Evolutionary conservation across 2,888 invertebrate species (phyloP).

Genomic region (Subacronicta megacephala): DNA sequence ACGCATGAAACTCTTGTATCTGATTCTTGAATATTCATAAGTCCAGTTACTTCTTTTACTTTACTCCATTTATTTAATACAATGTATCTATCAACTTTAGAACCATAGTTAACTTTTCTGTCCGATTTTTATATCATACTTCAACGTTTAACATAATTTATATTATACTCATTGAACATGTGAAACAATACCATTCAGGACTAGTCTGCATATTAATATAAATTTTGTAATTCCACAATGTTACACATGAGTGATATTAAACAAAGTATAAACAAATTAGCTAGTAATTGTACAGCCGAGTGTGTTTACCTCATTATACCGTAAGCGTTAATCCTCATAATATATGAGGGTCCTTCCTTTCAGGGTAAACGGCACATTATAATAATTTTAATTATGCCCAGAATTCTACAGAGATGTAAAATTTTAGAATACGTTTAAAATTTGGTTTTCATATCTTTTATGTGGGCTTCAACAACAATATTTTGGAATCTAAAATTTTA

Average conservation of each 20-base stretch:
- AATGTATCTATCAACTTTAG: too few relatives aligned
- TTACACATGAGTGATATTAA: conserved; percentile 18
- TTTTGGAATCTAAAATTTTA: neutral
- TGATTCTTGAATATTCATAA: too few relatives aligned
- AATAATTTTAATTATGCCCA: conserved; percentile 61
- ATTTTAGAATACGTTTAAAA: conserved; percentile 4
- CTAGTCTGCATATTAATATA: neutral
- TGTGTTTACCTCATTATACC: conserved; percentile 50
- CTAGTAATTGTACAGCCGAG: conserved; percentile 34
- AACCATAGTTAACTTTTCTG: too few relatives aligned
- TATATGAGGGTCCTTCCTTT: conserved; percentile 60
- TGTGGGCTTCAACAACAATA: neutral
- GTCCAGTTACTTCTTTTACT: too few relatives aligned
- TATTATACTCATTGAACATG: too few relatives aligned
- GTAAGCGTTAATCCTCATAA: conserved; percentile 56
- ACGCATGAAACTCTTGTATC: too few relatives aligned
- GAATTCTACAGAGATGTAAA: conserved; percentile 30
- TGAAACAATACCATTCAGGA: too few relatives aligned
- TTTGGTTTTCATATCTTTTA: neutral
- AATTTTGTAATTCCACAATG: conserved; percentile 4
- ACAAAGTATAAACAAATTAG: conserved; percentile 38
- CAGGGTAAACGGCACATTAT: conserved; percentile 58
- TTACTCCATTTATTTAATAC: too few relatives aligned
- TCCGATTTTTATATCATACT: too few relatives aligned
- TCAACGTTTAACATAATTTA: too few relatives aligned